phyloP scores from a whole-genome alignment of 2,888 invertebrate genomes.

The Pasiphila rectangulata region DNA sequence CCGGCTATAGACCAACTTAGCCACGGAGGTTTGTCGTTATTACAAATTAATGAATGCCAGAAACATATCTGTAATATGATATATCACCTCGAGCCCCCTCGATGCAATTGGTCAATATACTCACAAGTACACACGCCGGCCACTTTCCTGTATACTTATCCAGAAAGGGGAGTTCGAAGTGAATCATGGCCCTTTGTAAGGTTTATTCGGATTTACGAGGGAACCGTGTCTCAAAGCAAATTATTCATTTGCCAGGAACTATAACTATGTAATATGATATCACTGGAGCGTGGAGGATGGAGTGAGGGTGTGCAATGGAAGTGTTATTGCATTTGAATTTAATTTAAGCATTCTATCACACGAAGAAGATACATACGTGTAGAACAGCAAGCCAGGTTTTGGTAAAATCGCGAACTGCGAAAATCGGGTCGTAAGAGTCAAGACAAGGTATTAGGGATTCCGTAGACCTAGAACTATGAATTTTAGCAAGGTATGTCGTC shows the following conservation, averaged over 20 bases:
- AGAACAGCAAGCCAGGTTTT: neutral
- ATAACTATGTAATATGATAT: slow-evolving; percentile 14
- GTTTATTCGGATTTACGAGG: slow-evolving; percentile 43
- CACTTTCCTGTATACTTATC: neutral
- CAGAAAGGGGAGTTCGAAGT: neutral
- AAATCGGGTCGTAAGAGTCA: too few species aligned
- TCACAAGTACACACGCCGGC: neutral
- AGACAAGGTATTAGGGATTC: too few species aligned
- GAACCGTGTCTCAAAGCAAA: slow-evolving; percentile 22
- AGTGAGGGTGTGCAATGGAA: slow-evolving; percentile 2
- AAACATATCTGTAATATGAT: neutral
- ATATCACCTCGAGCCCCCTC: neutral
- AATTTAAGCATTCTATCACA: neutral
- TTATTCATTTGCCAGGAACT: slow-evolving; percentile 27
- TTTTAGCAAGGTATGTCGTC: too few species aligned
- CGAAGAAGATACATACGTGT: neutral
- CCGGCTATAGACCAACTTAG: too few species aligned
- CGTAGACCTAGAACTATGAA: too few species aligned
- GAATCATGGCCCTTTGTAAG: slow-evolving; percentile 18
- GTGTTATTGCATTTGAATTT: slow-evolving; percentile 3
- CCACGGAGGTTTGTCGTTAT: too few species aligned
- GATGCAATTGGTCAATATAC: neutral
- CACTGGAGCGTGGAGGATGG: slow-evolving; percentile 4
- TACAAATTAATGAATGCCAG: neutral
- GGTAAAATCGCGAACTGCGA: too few species aligned